These are phyloP conservation scores for Intellagama lesueurii DNA, from an alignment of 2,797 vertebrate genomes.

Conservation along the genomic window DNA sequence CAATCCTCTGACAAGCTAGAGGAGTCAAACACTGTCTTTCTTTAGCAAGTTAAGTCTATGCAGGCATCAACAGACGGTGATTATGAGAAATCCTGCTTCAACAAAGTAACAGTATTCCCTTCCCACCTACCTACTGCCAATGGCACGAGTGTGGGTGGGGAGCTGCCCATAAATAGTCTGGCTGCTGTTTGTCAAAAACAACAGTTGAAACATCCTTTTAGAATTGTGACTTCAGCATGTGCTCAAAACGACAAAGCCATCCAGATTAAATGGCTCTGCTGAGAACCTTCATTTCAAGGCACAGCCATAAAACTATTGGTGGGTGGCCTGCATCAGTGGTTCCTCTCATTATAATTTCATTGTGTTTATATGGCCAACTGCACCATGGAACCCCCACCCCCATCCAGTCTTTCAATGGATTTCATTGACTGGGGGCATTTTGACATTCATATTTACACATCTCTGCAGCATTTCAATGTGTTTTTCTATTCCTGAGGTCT, in stretches of 20 bases:
- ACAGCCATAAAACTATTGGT: constrained; percentile 79
- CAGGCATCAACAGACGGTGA: constrained; percentile 72
- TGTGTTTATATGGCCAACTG: constrained; percentile 74
- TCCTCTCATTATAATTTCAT: constrained; percentile 80
- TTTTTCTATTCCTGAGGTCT: constrained; percentile 70
- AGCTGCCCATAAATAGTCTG: constrained; percentile 80
- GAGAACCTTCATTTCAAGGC: constrained; percentile 78
- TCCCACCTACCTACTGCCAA: constrained; percentile 75
- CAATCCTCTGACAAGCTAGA: constrained; percentile 38
- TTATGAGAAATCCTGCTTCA: constrained; percentile 76
- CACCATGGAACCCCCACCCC: constrained; percentile 68
- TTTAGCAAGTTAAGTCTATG: constrained; percentile 71
- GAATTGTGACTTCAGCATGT: constrained; percentile 75
- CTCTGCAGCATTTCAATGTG: constrained; percentile 69
- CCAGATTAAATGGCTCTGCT: constrained; percentile 75
- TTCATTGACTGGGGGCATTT: constrained; percentile 70
- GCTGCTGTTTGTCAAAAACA: constrained; percentile 76
- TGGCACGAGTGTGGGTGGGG: constrained; percentile 70
- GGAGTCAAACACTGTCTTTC: constrained; percentile 56
- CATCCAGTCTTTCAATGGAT: constrained; percentile 72
- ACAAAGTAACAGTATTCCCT: constrained; percentile 72
- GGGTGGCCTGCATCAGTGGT: constrained; percentile 77
- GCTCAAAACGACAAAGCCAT: constrained; percentile 81
- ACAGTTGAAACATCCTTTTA: constrained; percentile 74
- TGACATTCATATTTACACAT: constrained; percentile 82